Evolutionary conservation across 53 echinoderm and acorn worm species (phyloP).

Genomic region (Actinopyga echinites): DNA sequence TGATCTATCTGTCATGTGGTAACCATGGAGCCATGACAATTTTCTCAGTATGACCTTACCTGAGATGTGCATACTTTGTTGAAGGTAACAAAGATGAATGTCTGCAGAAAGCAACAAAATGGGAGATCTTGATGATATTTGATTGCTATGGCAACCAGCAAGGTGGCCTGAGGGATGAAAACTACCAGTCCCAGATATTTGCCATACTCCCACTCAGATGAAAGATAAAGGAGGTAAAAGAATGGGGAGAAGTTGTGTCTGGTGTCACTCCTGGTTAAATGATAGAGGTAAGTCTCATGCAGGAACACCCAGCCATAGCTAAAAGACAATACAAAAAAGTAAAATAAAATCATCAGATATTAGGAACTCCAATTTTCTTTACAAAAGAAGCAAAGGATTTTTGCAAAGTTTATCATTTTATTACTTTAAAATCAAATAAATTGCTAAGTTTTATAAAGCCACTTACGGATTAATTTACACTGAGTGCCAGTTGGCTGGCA

Average conservation of each 20-base stretch:
- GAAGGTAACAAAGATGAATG: constrained; percentile 91
- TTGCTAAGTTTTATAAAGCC: no score
- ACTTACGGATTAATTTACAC: no score
- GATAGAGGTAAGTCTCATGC: constrained; percentile 86
- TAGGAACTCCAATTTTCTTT: no score
- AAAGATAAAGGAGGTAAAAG: constrained; percentile 95
- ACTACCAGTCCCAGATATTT: constrained; percentile 57
- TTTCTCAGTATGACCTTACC: constrained; percentile 45
- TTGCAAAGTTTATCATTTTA: no score
- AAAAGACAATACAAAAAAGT: background rate
- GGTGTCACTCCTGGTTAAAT: constrained; percentile 82
- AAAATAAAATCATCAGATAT: background rate
- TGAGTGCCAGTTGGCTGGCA: no score
- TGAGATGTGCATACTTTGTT: constrained; percentile 99
- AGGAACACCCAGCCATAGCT: constrained; percentile 84
- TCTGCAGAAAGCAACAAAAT: constrained; percentile 89
- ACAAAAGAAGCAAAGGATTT: no score
- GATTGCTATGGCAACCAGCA: constrained; percentile 74
- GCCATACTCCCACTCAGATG: constrained; percentile 58
- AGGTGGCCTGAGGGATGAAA: constrained; percentile 78
- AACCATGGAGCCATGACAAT: no score
- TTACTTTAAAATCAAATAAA: no score
- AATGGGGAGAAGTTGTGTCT: constrained; percentile 93
- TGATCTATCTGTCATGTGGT: no score
- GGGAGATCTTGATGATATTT: constrained; percentile 66